Evolutionary conservation across 2,888 invertebrate genomes (phyloP).

Genomic region (Alentia gelatinosa): DNA sequence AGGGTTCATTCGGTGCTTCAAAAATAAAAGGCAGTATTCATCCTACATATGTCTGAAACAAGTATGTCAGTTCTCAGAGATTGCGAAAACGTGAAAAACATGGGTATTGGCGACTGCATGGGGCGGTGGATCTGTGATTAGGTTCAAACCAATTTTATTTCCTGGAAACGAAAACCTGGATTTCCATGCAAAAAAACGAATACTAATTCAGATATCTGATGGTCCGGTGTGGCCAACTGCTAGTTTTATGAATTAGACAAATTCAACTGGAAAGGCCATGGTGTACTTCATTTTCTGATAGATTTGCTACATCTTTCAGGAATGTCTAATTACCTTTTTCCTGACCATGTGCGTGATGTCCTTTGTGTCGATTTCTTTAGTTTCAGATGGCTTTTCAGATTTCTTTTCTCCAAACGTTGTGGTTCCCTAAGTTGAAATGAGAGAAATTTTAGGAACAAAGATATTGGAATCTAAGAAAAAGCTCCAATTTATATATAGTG

Average conservation of each 20-base stretch:
- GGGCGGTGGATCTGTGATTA: not conserved
- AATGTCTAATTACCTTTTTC: constrained; percentile 60
- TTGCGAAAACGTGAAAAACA: not conserved
- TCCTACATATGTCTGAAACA: not conserved
- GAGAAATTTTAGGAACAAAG: too few species aligned
- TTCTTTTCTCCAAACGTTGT: constrained; percentile 10
- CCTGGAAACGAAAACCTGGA: not conserved
- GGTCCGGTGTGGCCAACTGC: not conserved
- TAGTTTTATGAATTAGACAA: not conserved
- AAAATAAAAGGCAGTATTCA: not conserved
- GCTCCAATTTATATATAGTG: not conserved
- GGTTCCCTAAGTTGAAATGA: not conserved
- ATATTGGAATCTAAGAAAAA: not conserved
- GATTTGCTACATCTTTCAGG: not conserved
- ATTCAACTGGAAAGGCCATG: not conserved
- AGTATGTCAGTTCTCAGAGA: not conserved
- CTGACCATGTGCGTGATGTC: constrained; percentile 61
- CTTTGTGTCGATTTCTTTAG: not conserved
- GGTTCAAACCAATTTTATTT: not conserved
- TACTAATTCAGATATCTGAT: not conserved
- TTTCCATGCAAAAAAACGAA: not conserved
- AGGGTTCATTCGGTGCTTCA: not conserved
- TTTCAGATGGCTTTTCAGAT: not conserved
- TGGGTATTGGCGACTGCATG: not conserved
- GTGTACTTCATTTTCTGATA: not conserved